Percentiles rank a stretch among this genome's conserved stretches.
Evolutionary conservation across 2,888 invertebrate species (phyloP).

Genomic region (Nysson spinosus): DNA sequence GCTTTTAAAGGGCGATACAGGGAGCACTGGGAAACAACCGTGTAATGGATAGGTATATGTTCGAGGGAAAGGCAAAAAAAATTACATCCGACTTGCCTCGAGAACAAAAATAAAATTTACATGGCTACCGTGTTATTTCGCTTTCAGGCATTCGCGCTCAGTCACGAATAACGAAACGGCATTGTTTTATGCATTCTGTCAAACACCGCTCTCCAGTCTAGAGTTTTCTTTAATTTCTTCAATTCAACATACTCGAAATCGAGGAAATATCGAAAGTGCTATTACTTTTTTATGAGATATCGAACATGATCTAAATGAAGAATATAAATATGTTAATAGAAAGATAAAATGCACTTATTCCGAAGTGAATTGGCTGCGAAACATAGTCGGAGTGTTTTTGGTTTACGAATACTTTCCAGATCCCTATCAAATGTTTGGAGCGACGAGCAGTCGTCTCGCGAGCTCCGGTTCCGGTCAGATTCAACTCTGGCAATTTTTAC

Average conservation of each 20-base stretch:
- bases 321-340: background rate
- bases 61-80: constrained; percentile 33
- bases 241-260: no score
- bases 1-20: constrained; percentile 71
- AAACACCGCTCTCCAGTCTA: no score
- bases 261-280: no score
- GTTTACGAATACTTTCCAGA: constrained; percentile 82
- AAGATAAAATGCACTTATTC: background rate
- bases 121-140: constrained; percentile 8
- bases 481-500: constrained; percentile 98
- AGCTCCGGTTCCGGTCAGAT: constrained; percentile 98
- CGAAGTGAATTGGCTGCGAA: background rate
- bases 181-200: background rate
- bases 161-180: background rate
- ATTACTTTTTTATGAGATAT: no score
- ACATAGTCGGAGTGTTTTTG: background rate
- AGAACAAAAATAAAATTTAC: constrained; percentile 39
- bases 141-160: background rate
- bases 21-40: constrained; percentile 59
- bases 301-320: no score
- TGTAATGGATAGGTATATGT: constrained; percentile 73
- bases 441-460: constrained; percentile 96
- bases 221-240: no score
- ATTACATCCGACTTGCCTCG: constrained; percentile 36
- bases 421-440: constrained; percentile 99